These are phyloP conservation scores for Eucidaris tribuloides DNA, from an alignment of 35 echinoderm and acorn worm species.

Conservation along the genomic window DNA sequence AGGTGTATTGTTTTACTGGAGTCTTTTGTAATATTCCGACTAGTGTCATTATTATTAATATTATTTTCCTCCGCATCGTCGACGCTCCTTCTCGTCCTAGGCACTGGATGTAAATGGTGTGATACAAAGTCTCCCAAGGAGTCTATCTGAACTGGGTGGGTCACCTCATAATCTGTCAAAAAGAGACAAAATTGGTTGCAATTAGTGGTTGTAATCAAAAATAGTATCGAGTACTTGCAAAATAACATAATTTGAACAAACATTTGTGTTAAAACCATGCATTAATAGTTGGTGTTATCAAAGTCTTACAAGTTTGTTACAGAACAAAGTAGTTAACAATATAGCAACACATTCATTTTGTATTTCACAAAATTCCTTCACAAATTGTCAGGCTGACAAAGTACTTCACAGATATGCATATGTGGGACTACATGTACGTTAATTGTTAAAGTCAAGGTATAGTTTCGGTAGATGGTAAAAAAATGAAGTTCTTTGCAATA, in stretches of 20 bases:
- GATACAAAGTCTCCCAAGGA: conserved; percentile 53
- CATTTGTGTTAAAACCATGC: neutral
- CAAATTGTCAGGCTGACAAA: no score
- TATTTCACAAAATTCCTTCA: no score
- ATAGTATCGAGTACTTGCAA: neutral
- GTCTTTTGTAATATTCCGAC: neutral
- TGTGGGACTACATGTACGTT: no score
- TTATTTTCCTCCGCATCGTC: neutral
- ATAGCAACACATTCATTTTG: neutral
- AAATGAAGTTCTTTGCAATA: no score
- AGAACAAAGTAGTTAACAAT: neutral
- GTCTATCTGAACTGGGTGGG: conserved; percentile 75
- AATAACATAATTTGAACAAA: neutral
- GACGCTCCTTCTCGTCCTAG: conserved; percentile 61
- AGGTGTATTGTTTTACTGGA: conserved; percentile 23
- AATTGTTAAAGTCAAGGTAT: no score
- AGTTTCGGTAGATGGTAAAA: no score
- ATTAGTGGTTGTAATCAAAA: no score
- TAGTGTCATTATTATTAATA: neutral
- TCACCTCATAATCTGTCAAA: conserved; percentile 75
- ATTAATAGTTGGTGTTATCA: neutral
- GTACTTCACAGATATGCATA: no score
- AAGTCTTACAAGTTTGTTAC: neutral
- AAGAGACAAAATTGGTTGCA: conserved; percentile 34
- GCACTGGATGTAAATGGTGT: conserved; percentile 54